Evolutionary conservation across 2,797 vertebrate genomes (phyloP), one percentile per base, ranked within the genome.

Genomic region (Semaprochilodus insignis): DNA sequence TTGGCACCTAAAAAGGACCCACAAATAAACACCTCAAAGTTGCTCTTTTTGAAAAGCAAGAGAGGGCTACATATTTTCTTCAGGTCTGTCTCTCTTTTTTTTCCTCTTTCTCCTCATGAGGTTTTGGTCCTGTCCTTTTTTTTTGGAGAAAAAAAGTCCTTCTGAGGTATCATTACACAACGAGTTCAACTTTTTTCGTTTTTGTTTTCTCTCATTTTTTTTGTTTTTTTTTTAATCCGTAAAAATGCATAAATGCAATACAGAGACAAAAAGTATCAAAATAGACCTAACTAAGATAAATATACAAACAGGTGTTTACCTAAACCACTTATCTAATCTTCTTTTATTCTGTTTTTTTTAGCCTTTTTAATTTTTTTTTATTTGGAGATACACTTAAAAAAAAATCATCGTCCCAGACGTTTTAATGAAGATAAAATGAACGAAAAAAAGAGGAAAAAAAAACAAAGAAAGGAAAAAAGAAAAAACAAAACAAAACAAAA

Each of bases 201-300:
- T 44, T 66, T 51, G 25, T 34, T 71, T 71, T 71, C 40, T 71
- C 40, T 48, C 67, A 34, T 14, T 19, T 16, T 93, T 92, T 93
- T 93, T 92, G 93, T 89, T 90, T 89, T 82, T 81, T 76, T 83
- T 92, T 93, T 92, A 95, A 94, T 94, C 94, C 93, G 94, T 95
- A 95, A 95, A 96, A 96, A 95, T 94, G 94, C 94, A 95, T 95
- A 95, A 96, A 94, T 93, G 95, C 95, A 94, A 93, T 94, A 96
- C 94, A 95, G 95, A 95, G 93, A 95, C 94, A 94, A 94, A 95
- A 95, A 93, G 94, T 96, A 96, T 95, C 95, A 96, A 96, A 96
- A 96, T 95, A 95, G 94, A 94, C 93, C 95, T 96, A 96, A 93
- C 95, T 96, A 96, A 95, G 95, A 96, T 96, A 96, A 96, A 95